Base-by-base conservation (phyloP, 2,113 vertebrate genomes). In the Pelodiscus sinensis region DNA sequence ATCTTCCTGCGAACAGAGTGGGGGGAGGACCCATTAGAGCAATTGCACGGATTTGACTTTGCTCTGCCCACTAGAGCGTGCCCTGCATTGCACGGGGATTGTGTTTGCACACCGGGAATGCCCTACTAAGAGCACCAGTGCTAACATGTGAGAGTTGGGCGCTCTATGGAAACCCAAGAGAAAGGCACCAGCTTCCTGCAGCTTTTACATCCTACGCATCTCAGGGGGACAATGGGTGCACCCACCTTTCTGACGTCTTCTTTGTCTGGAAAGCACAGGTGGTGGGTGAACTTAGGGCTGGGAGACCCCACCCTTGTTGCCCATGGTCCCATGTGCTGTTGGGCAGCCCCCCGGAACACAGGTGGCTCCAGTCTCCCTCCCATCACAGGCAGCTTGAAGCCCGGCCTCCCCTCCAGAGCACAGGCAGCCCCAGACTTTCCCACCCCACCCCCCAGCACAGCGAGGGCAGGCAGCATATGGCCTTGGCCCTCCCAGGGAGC, bases 71-170 rank as follows among this genome's bases (percentile, higher is more conserved):
- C 16, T 15, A 44, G 62, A n/a, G 65, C 2, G 2, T 31, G n/a
- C 16, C 2, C 31, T 19, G 57, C 57, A 25, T 9, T 25, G 57
- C 57, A 4, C 25, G 57, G 24, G 57, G 57, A 24, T 60, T 24
- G 4, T 22, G 4, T 25, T 9, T 2, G 24, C 24, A 2, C 19
- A 15, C 65, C 31, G 0, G 31, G 16, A 68, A 31, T 7, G 18
- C 65, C 29, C 65, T 16, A n/a, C 8, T 19, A 18, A 18, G 3
- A 16, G 29, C 62, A 65, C 16, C 29, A 15, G 14, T 8, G 29
- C 19, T n/a, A 68, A 68, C 16, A 8, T 16, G 65, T 15, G 19
- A 14, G 5, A n/a, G 16, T 8, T 11, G 57, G 57, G 31, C 35
- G 16, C 65, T 4, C n/a, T 9, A 19, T 21, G 18, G 31, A 71